Conservation (phyloP, 2,113 vertebrate genomes). For the Athene cunicularia region DNA sequence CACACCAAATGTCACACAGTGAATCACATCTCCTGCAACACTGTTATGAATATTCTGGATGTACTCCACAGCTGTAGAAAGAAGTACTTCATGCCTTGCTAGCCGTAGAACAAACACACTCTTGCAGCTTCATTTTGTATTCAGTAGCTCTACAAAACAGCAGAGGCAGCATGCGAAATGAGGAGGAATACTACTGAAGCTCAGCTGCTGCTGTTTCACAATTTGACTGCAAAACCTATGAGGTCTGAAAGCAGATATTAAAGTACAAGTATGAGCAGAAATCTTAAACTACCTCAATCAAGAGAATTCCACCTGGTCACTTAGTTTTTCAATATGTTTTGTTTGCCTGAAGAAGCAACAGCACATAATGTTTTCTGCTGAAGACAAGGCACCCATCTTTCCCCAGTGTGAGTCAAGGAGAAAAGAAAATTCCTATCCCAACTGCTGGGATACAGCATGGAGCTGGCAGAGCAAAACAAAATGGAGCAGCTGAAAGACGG, state of each 20-base stretch:
- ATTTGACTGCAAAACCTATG: not conserved
- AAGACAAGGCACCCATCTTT: not conserved
- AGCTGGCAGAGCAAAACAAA: not conserved
- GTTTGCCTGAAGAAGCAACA: not conserved
- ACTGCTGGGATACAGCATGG: not conserved
- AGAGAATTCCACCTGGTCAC: not conserved
- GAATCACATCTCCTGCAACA: not conserved
- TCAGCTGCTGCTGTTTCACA: not conserved
- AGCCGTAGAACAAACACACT: not conserved
- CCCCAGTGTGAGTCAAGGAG: not conserved
- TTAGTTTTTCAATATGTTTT: not conserved
- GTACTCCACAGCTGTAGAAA: not conserved
- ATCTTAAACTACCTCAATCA: not conserved
- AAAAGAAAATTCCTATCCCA: not conserved
- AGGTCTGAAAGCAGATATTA: not conserved
- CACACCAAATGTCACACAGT: constrained; percentile 4
- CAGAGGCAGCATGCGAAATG: constrained; percentile 11
- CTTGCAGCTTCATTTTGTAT: constrained; percentile 39
- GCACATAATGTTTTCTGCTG: not conserved
- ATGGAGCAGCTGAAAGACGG: not conserved
- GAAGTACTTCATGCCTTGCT: constrained; percentile 37
- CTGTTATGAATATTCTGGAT: constrained; percentile 11
- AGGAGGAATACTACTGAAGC: not conserved
- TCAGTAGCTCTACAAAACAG: constrained; percentile 24
- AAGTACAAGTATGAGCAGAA: not conserved